Conservation (phyloP, 2,888 invertebrate genomes). For the Parasteatoda lunata region DNA sequence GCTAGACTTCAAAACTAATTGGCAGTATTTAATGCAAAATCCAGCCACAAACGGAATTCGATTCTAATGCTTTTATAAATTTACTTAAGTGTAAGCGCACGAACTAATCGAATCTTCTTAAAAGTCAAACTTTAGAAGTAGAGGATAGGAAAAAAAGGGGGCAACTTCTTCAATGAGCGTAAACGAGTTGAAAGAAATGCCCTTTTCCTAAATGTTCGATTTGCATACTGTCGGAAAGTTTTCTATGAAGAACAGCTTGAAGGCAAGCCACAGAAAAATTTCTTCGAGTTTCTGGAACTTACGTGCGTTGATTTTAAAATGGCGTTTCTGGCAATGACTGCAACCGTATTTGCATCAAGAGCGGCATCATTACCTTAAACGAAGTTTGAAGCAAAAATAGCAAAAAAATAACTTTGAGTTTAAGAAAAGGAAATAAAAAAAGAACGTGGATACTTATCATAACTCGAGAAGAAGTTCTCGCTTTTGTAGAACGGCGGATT, state of each 20-base stretch:
- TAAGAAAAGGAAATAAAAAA: background rate
- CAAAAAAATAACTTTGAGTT: background rate
- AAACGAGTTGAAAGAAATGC: slow-evolving; percentile 25
- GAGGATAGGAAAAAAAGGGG: background rate
- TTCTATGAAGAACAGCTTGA: slow-evolving; percentile 33
- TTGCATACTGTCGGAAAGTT: slow-evolving; percentile 41
- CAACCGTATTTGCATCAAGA: slow-evolving; percentile 47
- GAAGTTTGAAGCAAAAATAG: background rate
- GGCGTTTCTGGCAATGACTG: slow-evolving; percentile 15
- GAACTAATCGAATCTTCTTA: slow-evolving; percentile 16
- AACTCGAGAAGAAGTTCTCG: background rate
- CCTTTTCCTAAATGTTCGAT: slow-evolving; percentile 47
- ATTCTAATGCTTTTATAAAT: background rate
- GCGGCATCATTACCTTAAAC: slow-evolving; percentile 40
- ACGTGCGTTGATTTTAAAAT: slow-evolving; percentile 46
- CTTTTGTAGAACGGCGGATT: background rate
- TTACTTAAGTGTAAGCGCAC: background rate
- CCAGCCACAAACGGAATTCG: too few relatives aligned
- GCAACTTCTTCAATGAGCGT: slow-evolving; percentile 1
- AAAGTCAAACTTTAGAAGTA: background rate
- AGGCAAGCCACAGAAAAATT: slow-evolving; percentile 18
- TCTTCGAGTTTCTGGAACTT: slow-evolving; percentile 3
- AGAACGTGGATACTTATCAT: background rate
- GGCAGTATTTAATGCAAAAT: too few relatives aligned
- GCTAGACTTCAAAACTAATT: too few relatives aligned